Evolutionary conservation across 2,113 vertebrate species (phyloP), one percentile per base, ranked within the genome.

Genomic region (Crotalus tigris): DNA sequence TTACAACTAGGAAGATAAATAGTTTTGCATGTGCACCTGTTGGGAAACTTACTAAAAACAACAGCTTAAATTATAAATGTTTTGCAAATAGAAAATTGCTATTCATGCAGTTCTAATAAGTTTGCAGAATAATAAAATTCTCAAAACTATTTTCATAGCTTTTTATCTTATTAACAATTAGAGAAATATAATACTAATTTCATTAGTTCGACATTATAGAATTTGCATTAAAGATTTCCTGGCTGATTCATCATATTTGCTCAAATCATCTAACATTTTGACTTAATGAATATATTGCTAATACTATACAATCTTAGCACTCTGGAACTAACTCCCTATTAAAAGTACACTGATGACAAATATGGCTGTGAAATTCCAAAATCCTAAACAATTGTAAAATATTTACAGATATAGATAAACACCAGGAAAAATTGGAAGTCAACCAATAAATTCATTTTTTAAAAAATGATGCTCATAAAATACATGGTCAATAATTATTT

Each of bases 1-100:
- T 93, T 90, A 75, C 58, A 12, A 1, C 55, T 61, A 92, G 49
- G 0, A 97, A 98, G 98, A 98, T 98, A 98, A 96, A 95, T 94
- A 92, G 17, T 91, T 90, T 93, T 91, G 94, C 33, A 57, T 92
- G 89, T 19, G 93, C n/a, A 85, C 94, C 94, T 95, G 94, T 85
- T 46, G 6, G 75, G n/a, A 57, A 29, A 85, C 15, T 46, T 90
- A 59, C 91, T 93, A 87, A 94, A 57, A 0, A 44, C 57, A 44
- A 0, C 24, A 57, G 58, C 8, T 24, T 44, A 4, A 2, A 3
- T 69, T 92, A 93, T 81, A 89, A 33, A 92, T 85, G 39, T 57
- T 53, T 12, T 9, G 12, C 46, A 49, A 21, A 85, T 57, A 91
- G 94, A 69, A 91, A 93, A 92, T 0, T 10, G 26, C 0, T 19